Evolutionary conservation across 2,888 invertebrate species (phyloP).

Genomic region (Charanyca ferruginea): DNA sequence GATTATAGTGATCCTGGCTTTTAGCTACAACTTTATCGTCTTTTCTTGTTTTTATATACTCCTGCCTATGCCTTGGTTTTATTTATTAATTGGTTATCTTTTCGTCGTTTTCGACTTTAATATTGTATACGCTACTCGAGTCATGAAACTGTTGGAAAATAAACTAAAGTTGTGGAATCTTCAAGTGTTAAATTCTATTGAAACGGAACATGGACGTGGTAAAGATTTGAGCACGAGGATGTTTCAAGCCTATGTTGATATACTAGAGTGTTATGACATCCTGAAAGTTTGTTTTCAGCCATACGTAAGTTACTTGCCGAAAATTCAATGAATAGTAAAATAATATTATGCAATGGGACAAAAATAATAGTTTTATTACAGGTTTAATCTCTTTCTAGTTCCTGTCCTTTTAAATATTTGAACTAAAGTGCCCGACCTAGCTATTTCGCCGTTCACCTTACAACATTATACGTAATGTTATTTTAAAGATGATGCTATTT

Average conservation of each 20-base stretch:
- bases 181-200: not conserved
- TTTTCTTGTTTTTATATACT: not conserved
- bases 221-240: not conserved
- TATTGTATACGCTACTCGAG: not conserved
- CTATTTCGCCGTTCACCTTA: no score
- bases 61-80: not conserved
- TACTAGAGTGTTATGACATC: slow-evolving; percentile 1
- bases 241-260: not conserved
- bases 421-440: no score
- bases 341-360: no score
- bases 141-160: not conserved
- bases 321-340: no score
- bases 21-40: not conserved
- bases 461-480: no score
- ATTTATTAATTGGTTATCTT: not conserved
- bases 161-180: slow-evolving; percentile 11
- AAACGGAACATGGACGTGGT: not conserved
- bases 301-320: not conserved
- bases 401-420: no score
- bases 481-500: no score
- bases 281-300: not conserved
- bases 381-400: no score
- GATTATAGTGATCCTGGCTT: not conserved
- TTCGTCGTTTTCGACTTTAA: not conserved
- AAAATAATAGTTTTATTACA: no score